A percentile compares a stretch with the other conserved stretches of the same genome.
Conservation (phyloP, 92 coral and sea anemone genomes). For the Virgularia gustaviana region DNA sequence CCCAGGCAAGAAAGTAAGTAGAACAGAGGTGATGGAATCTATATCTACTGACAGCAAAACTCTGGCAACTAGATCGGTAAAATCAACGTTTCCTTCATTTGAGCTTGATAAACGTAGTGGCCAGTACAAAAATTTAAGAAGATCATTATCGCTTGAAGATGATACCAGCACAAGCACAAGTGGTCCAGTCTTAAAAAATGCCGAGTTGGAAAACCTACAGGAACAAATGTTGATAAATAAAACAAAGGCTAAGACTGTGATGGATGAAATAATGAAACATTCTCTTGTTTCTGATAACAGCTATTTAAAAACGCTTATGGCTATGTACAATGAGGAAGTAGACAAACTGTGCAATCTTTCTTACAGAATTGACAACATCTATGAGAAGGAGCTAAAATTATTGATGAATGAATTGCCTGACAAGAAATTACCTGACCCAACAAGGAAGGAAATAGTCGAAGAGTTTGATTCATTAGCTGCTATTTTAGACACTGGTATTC, state of each 20-base stretch:
- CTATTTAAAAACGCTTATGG: slow-evolving; percentile 7
- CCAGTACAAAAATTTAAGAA: slow-evolving; percentile 8
- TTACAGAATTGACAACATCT: slow-evolving; percentile 31
- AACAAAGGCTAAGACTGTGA: neutral
- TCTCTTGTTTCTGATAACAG: neutral
- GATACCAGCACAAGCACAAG: neutral
- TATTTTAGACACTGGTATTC: slow-evolving; percentile 1
- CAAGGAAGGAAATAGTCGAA: slow-evolving; percentile 27
- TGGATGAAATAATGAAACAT: neutral
- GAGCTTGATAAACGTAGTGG: slow-evolving; percentile 13
- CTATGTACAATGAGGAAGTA: slow-evolving; percentile 35
- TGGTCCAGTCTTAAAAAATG: too few relatives aligned
- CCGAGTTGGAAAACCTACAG: neutral
- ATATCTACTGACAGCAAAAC: neutral
- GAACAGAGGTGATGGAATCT: neutral
- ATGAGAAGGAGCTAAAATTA: slow-evolving; percentile 44
- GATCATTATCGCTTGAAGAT: slow-evolving; percentile 4
- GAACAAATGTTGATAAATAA: neutral
- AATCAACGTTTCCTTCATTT: slow-evolving; percentile 29
- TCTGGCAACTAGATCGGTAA: slow-evolving; percentile 37
- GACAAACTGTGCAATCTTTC: slow-evolving; percentile 30
- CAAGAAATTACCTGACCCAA: slow-evolving; percentile 30
- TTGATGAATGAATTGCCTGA: neutral
- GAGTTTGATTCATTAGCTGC: slow-evolving; percentile 3
- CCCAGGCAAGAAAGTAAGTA: too few relatives aligned